phyloP scores from a whole-genome alignment of 2,888 invertebrate species.

The Diloba caeruleocephala region DNA sequence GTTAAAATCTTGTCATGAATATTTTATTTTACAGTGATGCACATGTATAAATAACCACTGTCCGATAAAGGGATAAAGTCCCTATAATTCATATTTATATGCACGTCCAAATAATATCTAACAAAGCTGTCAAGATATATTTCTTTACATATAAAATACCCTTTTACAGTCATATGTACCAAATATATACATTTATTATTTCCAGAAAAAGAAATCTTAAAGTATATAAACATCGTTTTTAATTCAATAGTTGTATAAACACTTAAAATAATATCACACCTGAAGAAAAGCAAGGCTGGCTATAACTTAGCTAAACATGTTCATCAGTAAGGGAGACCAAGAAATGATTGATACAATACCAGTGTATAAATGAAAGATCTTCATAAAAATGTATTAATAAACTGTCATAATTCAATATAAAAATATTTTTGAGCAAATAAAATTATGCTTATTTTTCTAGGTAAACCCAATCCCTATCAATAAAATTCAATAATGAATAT shows the following conservation, averaged over 20 bases:
- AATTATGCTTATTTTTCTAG: conserved; percentile 59
- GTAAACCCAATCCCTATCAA: conserved; percentile 55
- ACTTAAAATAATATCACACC: conserved; percentile 61
- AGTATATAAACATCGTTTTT: conserved; percentile 30
- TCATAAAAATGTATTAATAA: conserved; percentile 47
- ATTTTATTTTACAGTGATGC: conserved; percentile 40
- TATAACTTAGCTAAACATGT: conserved; percentile 44
- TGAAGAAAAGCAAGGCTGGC: conserved; percentile 58
- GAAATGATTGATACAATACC: conserved; percentile 14
- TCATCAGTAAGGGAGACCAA: conserved; percentile 36
- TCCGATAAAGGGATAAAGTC: no score
- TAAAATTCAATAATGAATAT: conserved; percentile 40
- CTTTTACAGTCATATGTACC: conserved; percentile 7
- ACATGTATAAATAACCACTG: no score
- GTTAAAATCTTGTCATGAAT: conserved; percentile 62
- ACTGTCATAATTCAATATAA: conserved; percentile 47
- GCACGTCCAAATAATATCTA: conserved; percentile 15
- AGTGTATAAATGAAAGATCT: conserved; percentile 22
- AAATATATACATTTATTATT: conserved; percentile 23
- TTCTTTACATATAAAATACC: not conserved
- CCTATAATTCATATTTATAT: conserved; percentile 13
- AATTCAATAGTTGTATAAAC: conserved; percentile 44
- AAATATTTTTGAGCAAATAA: conserved; percentile 61
- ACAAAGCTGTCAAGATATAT: conserved; percentile 23
- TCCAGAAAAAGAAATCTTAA: conserved; percentile 16